Evolutionary conservation across 2,797 vertebrate species (phyloP), one percentile per base, ranked within the genome.

Genomic region (Anomalospiza imberbis): DNA sequence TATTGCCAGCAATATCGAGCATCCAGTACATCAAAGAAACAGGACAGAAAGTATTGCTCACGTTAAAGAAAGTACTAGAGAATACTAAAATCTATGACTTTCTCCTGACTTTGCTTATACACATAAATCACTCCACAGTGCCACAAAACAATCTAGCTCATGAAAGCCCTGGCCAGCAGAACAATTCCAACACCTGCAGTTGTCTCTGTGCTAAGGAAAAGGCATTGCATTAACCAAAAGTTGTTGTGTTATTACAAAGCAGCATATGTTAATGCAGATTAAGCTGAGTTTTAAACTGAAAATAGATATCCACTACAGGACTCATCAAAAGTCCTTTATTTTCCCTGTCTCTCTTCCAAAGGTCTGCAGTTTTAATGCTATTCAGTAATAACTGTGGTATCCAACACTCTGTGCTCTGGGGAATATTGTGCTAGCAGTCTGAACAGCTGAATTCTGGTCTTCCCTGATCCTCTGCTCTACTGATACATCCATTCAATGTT

Each of bases 31-130:
- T 97, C 96, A 97, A 87, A 97, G 90, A 90, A 96, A 89, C 93
- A 92, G 93, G 95, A 97, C 95, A 97, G 88, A 95, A 93, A 95
- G 93, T 94, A 81, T 82, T 91, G 88, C 88, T 95, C 80, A 92
- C 68, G 66, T 95, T 93, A 89, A 84, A 95, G 91, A 95, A 95
- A 96, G 95, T 97, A 95, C 66, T 21, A 62, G 87, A 79, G 91
- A 96, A 95, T 95, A 85, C 94, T 95, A 94, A 96, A 96, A 97
- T 91, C 88, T 91, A 12, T 96, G 97, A 97, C 96, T 97, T 97
- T 97, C 96, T 73, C 60, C 90, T 97, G 97, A 97, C 96, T 97
- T 97, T 97, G 96, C 93, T 85, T 79, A 72, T 91, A 94, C 80
- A 93, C 70, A 93, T 93, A 94, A 96, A 95, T 94, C 93, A 95